These are phyloP conservation scores for Denticeps clupeoides DNA, from an alignment of 2,797 vertebrate species.

Conservation along the genomic window DNA sequence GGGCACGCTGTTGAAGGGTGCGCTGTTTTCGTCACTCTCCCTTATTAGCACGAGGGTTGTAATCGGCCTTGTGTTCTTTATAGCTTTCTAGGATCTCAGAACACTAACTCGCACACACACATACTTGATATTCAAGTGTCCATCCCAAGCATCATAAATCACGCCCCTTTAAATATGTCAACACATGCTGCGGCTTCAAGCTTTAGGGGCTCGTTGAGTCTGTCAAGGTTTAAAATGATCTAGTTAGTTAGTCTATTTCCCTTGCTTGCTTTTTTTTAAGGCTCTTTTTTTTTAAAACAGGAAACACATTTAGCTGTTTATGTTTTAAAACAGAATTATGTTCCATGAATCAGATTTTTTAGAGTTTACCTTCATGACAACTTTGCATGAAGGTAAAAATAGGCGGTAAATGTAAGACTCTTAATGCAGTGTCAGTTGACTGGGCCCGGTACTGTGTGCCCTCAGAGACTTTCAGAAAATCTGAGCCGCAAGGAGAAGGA, in stretches of 20 bases:
- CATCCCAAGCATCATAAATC: conserved; percentile 4
- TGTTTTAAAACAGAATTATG: too few species aligned
- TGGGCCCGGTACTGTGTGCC: not conserved
- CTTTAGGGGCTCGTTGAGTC: not conserved
- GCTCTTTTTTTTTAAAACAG: too few species aligned
- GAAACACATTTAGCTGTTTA: too few species aligned
- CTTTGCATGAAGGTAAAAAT: too few species aligned
- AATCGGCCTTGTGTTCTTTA: conserved; percentile 44
- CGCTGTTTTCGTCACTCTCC: conserved; percentile 25
- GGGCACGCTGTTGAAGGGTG: conserved; percentile 7
- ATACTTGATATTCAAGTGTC: not conserved
- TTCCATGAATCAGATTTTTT: too few species aligned
- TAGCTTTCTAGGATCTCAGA: conserved; percentile 30
- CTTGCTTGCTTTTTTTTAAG: too few species aligned
- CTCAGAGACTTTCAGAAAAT: conserved; percentile 72
- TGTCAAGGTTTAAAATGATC: not conserved
- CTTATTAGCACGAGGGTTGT: conserved; percentile 33
- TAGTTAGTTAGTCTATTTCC: too few species aligned
- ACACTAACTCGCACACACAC: not conserved
- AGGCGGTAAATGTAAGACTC: too few species aligned
- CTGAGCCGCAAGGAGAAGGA: conserved; percentile 70
- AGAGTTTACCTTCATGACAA: too few species aligned
- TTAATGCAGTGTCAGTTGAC: too few species aligned
- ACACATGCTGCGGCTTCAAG: not conserved
- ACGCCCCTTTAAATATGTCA: conserved; percentile 12